Conservation (phyloP, 2,113 vertebrate species). For the Hippocampus guttulatus region DNA sequence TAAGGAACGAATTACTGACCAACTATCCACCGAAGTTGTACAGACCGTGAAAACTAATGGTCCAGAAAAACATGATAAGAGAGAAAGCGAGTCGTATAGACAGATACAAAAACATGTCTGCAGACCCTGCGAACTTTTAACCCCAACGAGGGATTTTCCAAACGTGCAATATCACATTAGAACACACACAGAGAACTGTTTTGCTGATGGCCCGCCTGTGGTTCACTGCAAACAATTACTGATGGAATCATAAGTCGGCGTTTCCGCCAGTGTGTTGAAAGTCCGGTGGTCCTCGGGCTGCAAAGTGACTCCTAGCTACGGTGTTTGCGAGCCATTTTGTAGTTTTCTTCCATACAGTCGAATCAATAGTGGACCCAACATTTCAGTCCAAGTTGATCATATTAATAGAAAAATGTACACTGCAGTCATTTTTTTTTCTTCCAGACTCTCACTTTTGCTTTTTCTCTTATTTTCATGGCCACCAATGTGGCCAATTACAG, state of each 20-base stretch:
- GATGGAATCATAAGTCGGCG: constrained; percentile 62
- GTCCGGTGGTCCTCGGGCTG: not conserved
- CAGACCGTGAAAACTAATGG: constrained; percentile 56
- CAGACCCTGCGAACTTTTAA: constrained; percentile 71
- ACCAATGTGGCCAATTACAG: constrained; percentile 63
- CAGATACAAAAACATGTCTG: constrained; percentile 39
- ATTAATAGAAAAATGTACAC: too few relatives aligned
- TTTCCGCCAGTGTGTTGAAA: not conserved
- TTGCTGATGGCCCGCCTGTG: constrained; percentile 44
- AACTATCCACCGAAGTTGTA: constrained; percentile 40
- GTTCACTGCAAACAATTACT: constrained; percentile 74
- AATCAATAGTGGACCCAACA: not conserved
- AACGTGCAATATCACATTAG: constrained; percentile 33
- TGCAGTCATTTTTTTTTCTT: not conserved
- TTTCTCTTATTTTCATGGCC: constrained; percentile 17
- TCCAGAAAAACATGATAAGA: constrained; percentile 52
- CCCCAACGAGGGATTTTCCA: constrained; percentile 63
- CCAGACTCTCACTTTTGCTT: constrained; percentile 9
- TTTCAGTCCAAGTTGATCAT: too few relatives aligned
- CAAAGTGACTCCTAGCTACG: too few relatives aligned
- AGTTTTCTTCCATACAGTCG: not conserved
- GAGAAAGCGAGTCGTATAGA: not conserved
- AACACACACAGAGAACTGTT: constrained; percentile 33
- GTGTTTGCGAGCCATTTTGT: not conserved
- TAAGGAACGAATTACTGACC: constrained; percentile 51